Base-by-base conservation (phyloP, 2,888 invertebrate genomes). In the Bellardia pandia region DNA sequence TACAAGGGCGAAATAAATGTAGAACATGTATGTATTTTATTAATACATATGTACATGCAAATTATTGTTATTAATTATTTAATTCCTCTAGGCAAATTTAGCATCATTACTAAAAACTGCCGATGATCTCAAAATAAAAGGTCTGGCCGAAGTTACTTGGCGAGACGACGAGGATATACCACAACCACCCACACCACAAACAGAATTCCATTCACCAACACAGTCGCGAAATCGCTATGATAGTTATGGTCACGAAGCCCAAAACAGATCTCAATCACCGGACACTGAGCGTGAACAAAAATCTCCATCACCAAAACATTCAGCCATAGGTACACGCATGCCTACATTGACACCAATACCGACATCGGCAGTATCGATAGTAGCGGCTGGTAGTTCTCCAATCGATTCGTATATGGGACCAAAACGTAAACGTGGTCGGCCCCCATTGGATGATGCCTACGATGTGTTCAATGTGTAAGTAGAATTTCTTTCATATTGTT, bases 1-100 rank as follows among this genome's bases (percentile, higher is more conserved):
- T 98, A 98, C 94, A 97, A 97, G 91, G 98, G 98, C 89, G 98
- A 98, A 94, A 98, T 98, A 93, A 98, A 98, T 94, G 98, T 98
- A 84, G 97, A 98, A 92, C 98, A 98, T 94, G 98, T 98, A 93
- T 96, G 97, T 96, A 8, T 37, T 30, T 8, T 11, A 33, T 2
- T 2, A 33, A 11, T 30, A 11, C 2, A 16, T 58, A 30, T 56
- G 5, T 37, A 33, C 3, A 45, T 45, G 42, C 3, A 30, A 8
- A 58, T 30, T 11, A 23, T 16, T 23, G 7, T 23, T n/a, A n/a
- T 16, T 56, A 56, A 9, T 56, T 56, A 9, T 16, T 9, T 56
- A 56, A 0, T 23, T 2, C 2, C 13, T 94, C 30, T 94, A 98
- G 97, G 97, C 97, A 86, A 97, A 98, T 92, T 94, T 98, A 89